These are phyloP conservation scores for Spatula clypeata DNA, from an alignment of 2,797 vertebrate genomes.

Conservation along the genomic window DNA sequence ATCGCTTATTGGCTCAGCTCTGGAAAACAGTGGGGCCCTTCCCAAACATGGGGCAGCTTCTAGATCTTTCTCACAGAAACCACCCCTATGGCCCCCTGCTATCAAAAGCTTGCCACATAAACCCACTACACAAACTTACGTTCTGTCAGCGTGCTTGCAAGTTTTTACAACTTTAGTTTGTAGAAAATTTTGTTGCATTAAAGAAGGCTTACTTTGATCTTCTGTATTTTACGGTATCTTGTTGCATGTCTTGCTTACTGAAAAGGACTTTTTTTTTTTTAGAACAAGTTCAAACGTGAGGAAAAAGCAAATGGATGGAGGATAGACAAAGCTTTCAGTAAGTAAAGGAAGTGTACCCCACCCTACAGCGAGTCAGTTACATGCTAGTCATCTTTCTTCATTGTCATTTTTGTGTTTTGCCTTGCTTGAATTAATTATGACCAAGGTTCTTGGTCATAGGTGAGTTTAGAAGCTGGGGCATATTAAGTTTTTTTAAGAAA, in stretches of 20 bases:
- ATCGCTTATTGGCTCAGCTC: no score
- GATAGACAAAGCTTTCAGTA: constrained; percentile 98
- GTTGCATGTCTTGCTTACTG: not conserved
- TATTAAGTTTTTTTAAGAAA: not conserved
- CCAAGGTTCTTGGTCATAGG: not conserved
- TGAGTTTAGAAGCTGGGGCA: not conserved
- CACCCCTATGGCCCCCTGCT: no score
- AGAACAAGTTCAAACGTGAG: constrained; percentile 99
- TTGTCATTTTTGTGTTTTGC: not conserved
- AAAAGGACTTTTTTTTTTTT: constrained; percentile 61
- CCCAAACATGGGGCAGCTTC: no score
- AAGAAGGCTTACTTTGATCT: not conserved
- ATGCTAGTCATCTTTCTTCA: not conserved
- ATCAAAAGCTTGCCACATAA: no score
- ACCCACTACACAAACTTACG: not conserved
- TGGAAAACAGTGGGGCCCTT: no score
- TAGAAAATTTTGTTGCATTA: not conserved
- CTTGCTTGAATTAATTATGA: not conserved
- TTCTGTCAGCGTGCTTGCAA: not conserved
- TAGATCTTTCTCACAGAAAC: no score
- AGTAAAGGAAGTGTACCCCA: constrained; percentile 70
- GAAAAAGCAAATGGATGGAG: constrained; percentile 94
- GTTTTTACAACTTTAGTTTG: not conserved
- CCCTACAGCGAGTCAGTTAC: not conserved
- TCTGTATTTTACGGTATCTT: not conserved